Conservation (phyloP, 2,797 vertebrate species). For the Coregonus suidteri region DNA sequence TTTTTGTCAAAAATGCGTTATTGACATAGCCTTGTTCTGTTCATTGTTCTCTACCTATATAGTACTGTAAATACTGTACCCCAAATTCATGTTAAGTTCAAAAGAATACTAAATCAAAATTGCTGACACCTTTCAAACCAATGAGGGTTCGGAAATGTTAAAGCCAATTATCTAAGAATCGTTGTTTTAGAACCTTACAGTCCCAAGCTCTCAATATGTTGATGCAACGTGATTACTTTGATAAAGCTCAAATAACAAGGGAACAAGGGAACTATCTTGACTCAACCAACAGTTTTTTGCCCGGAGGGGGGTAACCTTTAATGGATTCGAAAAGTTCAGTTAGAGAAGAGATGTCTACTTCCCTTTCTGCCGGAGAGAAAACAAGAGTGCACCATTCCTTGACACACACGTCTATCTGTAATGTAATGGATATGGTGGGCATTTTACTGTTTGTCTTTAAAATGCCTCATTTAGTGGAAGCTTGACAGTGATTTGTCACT, state of each 20-base stretch:
- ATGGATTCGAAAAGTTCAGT: background rate
- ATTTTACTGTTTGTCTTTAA: slow-evolving; percentile 48
- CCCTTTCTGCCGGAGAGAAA: background rate
- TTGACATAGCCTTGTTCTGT: too few species aligned
- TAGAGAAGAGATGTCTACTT: background rate
- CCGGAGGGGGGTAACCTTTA: background rate
- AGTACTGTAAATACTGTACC: too few species aligned
- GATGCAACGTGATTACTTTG: too few species aligned
- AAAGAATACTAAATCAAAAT: too few species aligned
- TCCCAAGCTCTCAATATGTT: too few species aligned
- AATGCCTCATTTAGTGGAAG: slow-evolving; percentile 53
- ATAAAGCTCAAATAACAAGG: background rate
- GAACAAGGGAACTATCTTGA: background rate
- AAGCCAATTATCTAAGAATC: too few species aligned
- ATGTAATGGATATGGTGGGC: slow-evolving; percentile 21
- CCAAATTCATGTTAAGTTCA: too few species aligned
- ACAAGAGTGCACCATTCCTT: slow-evolving; percentile 8
- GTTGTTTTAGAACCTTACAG: too few species aligned
- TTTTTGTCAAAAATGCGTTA: too few species aligned
- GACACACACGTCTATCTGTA: slow-evolving; percentile 23
- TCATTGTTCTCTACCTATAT: too few species aligned
- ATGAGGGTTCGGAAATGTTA: too few species aligned
- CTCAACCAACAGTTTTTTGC: background rate
- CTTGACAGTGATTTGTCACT: slow-evolving; percentile 55
- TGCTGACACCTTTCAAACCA: too few species aligned